Conservation (phyloP, 2,888 invertebrate species). For the Agriopis marginaria region DNA sequence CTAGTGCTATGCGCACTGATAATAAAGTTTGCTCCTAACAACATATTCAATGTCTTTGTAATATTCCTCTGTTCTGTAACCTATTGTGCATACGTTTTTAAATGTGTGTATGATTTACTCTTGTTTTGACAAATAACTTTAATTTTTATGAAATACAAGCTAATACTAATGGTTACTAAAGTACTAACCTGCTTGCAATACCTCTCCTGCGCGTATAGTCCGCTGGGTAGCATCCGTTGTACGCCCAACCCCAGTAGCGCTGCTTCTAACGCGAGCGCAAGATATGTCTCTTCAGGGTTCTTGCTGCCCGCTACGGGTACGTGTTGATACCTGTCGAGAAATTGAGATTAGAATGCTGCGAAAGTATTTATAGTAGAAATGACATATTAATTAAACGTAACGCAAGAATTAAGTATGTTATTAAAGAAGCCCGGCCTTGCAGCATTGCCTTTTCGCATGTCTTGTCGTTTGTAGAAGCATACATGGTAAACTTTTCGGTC, state of each 20-base stretch:
- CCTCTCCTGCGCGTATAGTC: slow-evolving; percentile 91
- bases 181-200: slow-evolving; percentile 76
- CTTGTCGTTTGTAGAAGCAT: too few relatives aligned
- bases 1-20: background rate
- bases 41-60: background rate
- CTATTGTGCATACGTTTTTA: too few relatives aligned
- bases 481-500: too few relatives aligned
- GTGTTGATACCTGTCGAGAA: slow-evolving; percentile 88
- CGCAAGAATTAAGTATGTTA: too few relatives aligned
- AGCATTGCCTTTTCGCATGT: too few relatives aligned
- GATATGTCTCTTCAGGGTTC: slow-evolving; percentile 91
- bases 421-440: too few relatives aligned
- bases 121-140: too few relatives aligned
- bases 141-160: background rate
- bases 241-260: slow-evolving; percentile 93
- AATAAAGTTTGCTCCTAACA: background rate
- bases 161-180: background rate
- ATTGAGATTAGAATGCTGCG: too few relatives aligned
- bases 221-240: slow-evolving; percentile 92
- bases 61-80: too few relatives aligned
- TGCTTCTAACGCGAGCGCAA: slow-evolving; percentile 92
- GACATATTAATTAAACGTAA: too few relatives aligned
- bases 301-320: slow-evolving; percentile 91
- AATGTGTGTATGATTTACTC: too few relatives aligned
- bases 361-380: too few relatives aligned